Evolutionary conservation across 2,888 invertebrate species (phyloP).

Genomic region (Chrysotoxum bicinctum): DNA sequence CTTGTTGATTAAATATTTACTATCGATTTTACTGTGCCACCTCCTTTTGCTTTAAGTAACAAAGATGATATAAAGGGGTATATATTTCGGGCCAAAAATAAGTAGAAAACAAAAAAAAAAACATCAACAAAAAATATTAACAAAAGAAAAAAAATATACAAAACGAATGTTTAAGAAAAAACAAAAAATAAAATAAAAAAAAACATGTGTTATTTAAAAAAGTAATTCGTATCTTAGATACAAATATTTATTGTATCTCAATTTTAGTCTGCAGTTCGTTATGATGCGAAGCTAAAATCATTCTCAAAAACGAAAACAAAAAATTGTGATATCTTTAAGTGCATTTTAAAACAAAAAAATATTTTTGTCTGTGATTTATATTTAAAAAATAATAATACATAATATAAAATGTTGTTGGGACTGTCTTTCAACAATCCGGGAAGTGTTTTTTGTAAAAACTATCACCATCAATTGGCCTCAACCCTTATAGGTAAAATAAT

Average conservation of each 20-base stretch:
- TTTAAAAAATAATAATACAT: background rate
- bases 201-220: constrained; percentile 12
- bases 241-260: constrained; percentile 4
- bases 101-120: background rate
- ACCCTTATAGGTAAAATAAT: constrained; percentile 21
- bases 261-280: constrained; percentile 12
- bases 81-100: background rate
- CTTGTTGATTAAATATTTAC: background rate
- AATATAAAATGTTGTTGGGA: constrained; percentile 24
- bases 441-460: constrained; percentile 35
- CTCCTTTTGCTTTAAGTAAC: background rate
- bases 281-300: constrained; percentile 38
- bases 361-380: constrained; percentile 14
- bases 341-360: constrained; percentile 5
- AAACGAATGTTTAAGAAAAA: background rate
- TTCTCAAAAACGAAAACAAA: background rate
- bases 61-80: background rate
- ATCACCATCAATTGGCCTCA: constrained; percentile 23
- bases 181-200: background rate
- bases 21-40: background rate
- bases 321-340: constrained; percentile 12
- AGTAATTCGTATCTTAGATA: constrained; percentile 19
- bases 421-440: constrained; percentile 8
- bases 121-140: background rate
- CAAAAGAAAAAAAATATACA: background rate